Base-by-base conservation (phyloP, 1,140 invertebrate genomes). In the Trachymyrmex septentrionalis region DNA sequence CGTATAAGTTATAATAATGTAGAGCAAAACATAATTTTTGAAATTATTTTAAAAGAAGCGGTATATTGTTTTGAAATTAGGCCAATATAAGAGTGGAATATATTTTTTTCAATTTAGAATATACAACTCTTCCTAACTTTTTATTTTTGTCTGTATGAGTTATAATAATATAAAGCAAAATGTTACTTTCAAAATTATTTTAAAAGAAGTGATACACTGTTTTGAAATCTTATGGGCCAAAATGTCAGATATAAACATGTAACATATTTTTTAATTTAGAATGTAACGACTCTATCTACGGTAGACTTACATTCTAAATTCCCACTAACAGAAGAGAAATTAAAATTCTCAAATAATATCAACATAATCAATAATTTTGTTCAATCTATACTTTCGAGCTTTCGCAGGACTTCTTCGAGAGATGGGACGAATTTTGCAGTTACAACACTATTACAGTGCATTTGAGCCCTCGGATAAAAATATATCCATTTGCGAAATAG, bases 401-500 rank as follows among this genome's bases (percentile, higher is more conserved):
- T 14, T 57, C 59, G 12, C 21, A 34, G 30, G 1, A 2, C 75
- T 48, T 34, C 34, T 48, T 59, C 38, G 24, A 6, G 53, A 73
- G 38, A 48, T 30, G 19, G 7, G 66, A 5, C 55, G 55, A 59
- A 73, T 63, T 75, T 63, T 38, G 30, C 38, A 48, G 38, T 21
- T 61, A 84, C 19, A 27, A 50, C 19, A n/a, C 24, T 2, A 61
- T 61, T 19, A 34, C n/a, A 14, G 14, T 38, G 30, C 48, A 30
- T 80, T 59, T 21, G 24, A 73, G 14, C 30, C 3, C 16, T 44
- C 34, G 16, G 34, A 61, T 63, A 75, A 84, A 73, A 63, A 73
- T 73, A 73, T 38, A 48, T 73, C 69, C 69, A 84, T 84, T 84
- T 75, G 80, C 57, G 69, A 48, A 84, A 73, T 82, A 34, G 55